These are phyloP conservation scores for Caradrina kadenii DNA, from an alignment of 2,888 invertebrate genomes.

Conservation along the genomic window DNA sequence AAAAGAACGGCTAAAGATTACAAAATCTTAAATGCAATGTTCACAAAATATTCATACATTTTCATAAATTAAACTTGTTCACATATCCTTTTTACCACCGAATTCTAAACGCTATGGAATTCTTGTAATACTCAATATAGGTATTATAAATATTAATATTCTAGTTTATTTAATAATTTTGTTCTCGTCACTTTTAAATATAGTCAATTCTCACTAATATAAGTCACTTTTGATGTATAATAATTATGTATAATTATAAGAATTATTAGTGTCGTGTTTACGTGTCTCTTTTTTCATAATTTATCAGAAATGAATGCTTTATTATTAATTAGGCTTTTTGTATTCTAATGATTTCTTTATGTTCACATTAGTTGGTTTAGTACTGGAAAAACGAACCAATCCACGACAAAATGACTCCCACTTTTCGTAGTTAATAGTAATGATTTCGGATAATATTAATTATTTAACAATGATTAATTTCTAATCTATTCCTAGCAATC, in stretches of 20 bases:
- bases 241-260: slow-evolving; percentile 55
- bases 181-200: slow-evolving; percentile 83
- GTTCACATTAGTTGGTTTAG: neutral
- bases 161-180: slow-evolving; percentile 67
- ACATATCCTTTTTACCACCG: slow-evolving; percentile 85
- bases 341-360: slow-evolving; percentile 16
- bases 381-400: neutral
- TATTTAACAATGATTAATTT: no score
- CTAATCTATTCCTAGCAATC: no score
- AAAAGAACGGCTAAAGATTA: neutral
- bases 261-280: slow-evolving; percentile 63
- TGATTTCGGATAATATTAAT: no score
- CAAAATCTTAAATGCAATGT: neutral
- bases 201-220: slow-evolving; percentile 81
- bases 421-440: neutral
- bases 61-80: slow-evolving; percentile 49
- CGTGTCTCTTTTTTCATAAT: slow-evolving; percentile 51
- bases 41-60: slow-evolving; percentile 20
- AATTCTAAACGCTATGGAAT: slow-evolving; percentile 74
- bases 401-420: neutral
- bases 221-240: slow-evolving; percentile 70
- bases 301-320: slow-evolving; percentile 52
- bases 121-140: slow-evolving; percentile 82
- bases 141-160: slow-evolving; percentile 53
- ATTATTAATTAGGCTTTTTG: slow-evolving; percentile 50